Evolutionary conservation across 2,797 vertebrate genomes (phyloP).

Genomic region (Lacerta agilis): DNA sequence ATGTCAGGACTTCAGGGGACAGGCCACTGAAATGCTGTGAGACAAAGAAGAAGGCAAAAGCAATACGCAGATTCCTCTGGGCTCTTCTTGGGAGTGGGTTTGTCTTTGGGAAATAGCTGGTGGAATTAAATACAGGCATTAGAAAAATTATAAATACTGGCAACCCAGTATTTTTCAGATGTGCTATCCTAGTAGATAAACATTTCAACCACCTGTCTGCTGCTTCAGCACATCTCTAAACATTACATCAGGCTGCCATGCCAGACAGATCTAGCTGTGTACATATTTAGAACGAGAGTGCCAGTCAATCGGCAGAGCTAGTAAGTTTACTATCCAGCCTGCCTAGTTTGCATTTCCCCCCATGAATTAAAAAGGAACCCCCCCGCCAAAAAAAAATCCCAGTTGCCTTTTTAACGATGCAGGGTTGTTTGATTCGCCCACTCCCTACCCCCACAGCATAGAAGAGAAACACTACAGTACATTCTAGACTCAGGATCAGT

Average conservation of each 20-base stretch:
- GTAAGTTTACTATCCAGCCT: constrained; percentile 21
- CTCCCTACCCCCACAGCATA: too few relatives aligned
- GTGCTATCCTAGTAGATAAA: not conserved
- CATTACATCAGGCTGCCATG: not conserved
- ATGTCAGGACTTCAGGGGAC: not conserved
- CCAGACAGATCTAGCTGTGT: not conserved
- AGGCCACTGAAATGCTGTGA: not conserved
- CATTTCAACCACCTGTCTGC: not conserved
- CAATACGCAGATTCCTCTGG: not conserved
- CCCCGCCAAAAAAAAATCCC: not conserved
- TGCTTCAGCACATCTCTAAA: constrained; percentile 11
- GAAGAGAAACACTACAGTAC: not conserved
- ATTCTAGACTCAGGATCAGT: not conserved
- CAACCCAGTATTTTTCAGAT: not conserved
- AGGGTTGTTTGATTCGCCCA: not conserved
- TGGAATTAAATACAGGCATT: not conserved
- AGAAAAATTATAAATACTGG: not conserved
- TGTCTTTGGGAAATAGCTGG: not conserved
- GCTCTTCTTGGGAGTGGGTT: not conserved
- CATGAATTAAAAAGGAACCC: constrained; percentile 37
- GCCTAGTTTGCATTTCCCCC: constrained; percentile 30
- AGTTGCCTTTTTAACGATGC: not conserved
- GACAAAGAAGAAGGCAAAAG: not conserved
- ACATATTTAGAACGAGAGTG: not conserved
- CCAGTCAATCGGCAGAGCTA: constrained; percentile 37